These are phyloP conservation scores for human (Homo sapiens) DNA, from an alignment of 2,113 vertebrate genomes.

Conservation along the genomic window GRCh38 chr7:41661001-41661500, in stretches of 20 bases:
- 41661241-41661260: not conserved
- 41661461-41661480: not conserved
- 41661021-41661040: not conserved
- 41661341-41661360: not conserved
- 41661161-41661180: not conserved
- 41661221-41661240: not conserved
- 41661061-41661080: not conserved
- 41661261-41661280: not conserved
- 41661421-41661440: not conserved
- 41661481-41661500: not conserved
- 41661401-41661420: not conserved
- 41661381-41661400: not conserved
- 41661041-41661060: not conserved
- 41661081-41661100: slow-evolving; percentile 3
- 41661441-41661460: not conserved
- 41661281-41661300: not conserved
- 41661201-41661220: not conserved
- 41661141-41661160: not conserved
- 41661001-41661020: not conserved
- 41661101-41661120: not conserved
- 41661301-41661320: not conserved
- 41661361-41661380: not conserved
- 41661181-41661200: not conserved
- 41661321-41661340: not conserved
- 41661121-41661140: not conserved